Evolutionary conservation across 2,888 invertebrate genomes (phyloP), one percentile per base, ranked within the genome.

Genomic region (Parapristionchus giblindavisi): DNA sequence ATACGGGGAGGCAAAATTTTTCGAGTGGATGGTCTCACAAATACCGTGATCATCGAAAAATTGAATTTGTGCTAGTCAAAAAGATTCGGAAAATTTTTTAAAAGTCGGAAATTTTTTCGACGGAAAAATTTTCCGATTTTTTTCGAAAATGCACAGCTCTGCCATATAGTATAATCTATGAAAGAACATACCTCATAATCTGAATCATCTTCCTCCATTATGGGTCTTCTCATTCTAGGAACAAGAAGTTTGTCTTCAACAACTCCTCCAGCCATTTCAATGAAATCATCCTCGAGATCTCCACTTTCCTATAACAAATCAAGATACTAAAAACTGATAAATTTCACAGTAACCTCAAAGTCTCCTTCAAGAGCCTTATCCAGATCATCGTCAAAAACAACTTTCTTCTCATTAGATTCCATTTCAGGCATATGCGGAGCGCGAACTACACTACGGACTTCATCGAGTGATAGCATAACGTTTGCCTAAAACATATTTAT

Each of bases 201-300:
- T 11, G 72, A 72, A 27, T 58, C 72, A n/a, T 60, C 72, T n/a
- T n/a, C n/a, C 27, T 40, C 48, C 61, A 73, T 61, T 17, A 74
- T 61, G 11, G 58, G 71, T 54, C 32, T 58, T 34, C n/a, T 27
- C 72, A 48, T 48, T 60, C 72, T 40, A 17, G 58, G 72, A n/a
- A 40, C 17, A 21, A 65, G 52, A 17, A 70, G 56, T 24, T 75
- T 74, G 36, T 82, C 82, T 27, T 78, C 79, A 6, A 83, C 76
- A 21, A 77, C 66, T 54, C 83, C 84, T 90, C 93, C 92, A 0
- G 96, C 96, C 76, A 94, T 89, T 84, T 92, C 90, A 63, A 97
- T 92, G 88, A 98, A 97, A 90, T 98, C 93, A 89, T 98, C 97
- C 81, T 96, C 96, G 3, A 98, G 89, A 80, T 92, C 89, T 89